Conservation (phyloP, 2,888 invertebrate genomes). For the Coenonympha glycerion region DNA sequence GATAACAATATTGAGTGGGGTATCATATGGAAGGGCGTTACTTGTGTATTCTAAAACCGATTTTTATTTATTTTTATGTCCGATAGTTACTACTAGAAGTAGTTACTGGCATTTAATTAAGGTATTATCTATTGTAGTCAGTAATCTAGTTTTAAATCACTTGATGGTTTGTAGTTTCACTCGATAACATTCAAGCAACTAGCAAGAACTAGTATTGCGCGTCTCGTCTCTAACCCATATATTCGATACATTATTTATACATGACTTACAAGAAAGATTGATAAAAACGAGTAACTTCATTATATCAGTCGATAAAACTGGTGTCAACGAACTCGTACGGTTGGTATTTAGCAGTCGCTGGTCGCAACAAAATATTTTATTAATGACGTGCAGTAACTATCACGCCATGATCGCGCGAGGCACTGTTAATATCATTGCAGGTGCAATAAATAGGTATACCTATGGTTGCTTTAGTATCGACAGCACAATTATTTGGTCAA, state of each 20-base stretch:
- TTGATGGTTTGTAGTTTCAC: neutral
- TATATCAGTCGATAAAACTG: conserved; percentile 22
- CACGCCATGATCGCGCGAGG: conserved; percentile 18
- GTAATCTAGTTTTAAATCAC: neutral
- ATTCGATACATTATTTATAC: neutral
- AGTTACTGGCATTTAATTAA: no score
- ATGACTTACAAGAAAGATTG: neutral
- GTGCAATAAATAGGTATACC: neutral
- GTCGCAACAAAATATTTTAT: conserved; percentile 24
- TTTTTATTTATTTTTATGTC: no score
- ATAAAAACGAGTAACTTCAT: neutral
- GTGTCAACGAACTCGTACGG: conserved; percentile 26
- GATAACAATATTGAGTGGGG: no score
- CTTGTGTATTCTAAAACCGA: no score
- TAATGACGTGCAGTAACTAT: conserved; percentile 21
- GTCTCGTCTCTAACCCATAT: neutral
- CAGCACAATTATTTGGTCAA: no score
- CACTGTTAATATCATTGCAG: neutral
- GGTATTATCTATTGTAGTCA: neutral
- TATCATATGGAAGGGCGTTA: no score
- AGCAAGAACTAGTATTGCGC: neutral
- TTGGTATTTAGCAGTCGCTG: conserved; percentile 22
- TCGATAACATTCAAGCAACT: no score
- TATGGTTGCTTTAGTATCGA: no score
- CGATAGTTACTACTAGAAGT: no score